Conservation (phyloP, 2,797 vertebrate species). For the Microctenopoma lineatum region DNA sequence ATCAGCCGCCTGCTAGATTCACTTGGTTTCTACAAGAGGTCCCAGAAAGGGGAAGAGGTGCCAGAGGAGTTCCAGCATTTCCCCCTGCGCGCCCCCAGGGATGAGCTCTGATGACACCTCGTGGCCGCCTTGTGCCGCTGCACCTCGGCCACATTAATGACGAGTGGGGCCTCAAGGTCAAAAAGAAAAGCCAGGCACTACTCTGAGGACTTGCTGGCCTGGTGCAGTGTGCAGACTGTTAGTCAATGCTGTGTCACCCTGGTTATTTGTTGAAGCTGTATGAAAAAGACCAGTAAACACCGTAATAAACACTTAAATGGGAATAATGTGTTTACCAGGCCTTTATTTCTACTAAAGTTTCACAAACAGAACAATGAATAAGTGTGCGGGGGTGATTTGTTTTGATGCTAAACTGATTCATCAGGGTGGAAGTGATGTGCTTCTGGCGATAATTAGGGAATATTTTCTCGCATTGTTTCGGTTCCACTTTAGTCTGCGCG, state of each 20-base stretch:
- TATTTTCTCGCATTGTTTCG: neutral
- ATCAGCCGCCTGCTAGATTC: constrained; percentile 86
- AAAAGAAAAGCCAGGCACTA: constrained; percentile 69
- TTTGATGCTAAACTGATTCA: no score
- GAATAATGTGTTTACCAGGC: neutral
- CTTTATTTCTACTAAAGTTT: neutral
- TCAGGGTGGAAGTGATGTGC: no score
- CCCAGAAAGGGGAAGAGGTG: constrained; percentile 86
- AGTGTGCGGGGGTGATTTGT: neutral
- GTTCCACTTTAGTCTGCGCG: neutral
- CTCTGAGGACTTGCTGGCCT: constrained; percentile 68
- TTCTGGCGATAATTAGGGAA: neutral
- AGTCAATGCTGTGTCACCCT: constrained; percentile 20
- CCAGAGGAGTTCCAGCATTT: constrained; percentile 86
- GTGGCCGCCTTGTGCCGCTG: constrained; percentile 65
- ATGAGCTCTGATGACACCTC: constrained; percentile 84
- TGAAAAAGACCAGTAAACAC: neutral
- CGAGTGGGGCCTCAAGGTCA: constrained; percentile 78
- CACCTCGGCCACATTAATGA: constrained; percentile 76
- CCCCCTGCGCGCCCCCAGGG: constrained; percentile 80
- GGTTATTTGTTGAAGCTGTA: constrained; percentile 19
- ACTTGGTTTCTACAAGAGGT: constrained; percentile 87
- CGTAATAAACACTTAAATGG: constrained; percentile 2
- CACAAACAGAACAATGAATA: neutral
- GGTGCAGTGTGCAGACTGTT: constrained; percentile 34